Evolutionary conservation across 2,797 vertebrate genomes (phyloP).

Genomic region (Diceros bicornis): DNA sequence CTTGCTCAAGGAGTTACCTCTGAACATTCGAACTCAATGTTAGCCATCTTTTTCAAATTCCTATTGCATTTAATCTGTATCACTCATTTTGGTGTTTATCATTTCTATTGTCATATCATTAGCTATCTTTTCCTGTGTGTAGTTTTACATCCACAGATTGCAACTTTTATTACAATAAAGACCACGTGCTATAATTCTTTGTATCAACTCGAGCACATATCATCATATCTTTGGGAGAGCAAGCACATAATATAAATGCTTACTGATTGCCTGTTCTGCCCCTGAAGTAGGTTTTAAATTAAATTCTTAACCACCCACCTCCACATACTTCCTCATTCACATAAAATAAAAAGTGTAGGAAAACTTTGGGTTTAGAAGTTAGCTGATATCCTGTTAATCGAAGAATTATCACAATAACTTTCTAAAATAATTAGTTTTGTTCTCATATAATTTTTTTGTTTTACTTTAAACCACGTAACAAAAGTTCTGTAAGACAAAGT

Average conservation of each 20-base stretch:
- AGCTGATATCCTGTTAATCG: not conserved
- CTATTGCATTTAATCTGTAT: not conserved
- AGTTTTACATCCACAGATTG: conserved; percentile 12
- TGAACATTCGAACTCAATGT: not conserved
- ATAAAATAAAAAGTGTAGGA: not conserved
- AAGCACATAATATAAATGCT: conserved; percentile 20
- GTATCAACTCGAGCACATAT: not conserved
- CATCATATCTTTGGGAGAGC: not conserved
- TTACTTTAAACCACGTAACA: conserved; percentile 21
- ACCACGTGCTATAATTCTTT: not conserved
- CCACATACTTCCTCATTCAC: not conserved
- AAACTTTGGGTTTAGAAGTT: not conserved
- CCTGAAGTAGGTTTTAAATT: conserved; percentile 6
- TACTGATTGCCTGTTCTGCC: not conserved
- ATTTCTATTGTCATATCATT: not conserved
- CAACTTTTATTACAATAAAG: conserved; percentile 23
- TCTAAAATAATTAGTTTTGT: conserved; percentile 40
- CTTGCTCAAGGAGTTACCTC: not conserved
- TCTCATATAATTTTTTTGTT: not conserved
- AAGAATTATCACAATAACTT: not conserved
- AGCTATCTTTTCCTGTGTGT: not conserved
- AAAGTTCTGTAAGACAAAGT: conserved; percentile 47
- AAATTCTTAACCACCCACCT: conserved; percentile 47
- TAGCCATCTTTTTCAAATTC: not conserved
- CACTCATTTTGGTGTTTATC: conserved; percentile 23